Evolutionary conservation across 2,888 invertebrate species (phyloP).

Genomic region (Hypselothyrea guttata): DNA sequence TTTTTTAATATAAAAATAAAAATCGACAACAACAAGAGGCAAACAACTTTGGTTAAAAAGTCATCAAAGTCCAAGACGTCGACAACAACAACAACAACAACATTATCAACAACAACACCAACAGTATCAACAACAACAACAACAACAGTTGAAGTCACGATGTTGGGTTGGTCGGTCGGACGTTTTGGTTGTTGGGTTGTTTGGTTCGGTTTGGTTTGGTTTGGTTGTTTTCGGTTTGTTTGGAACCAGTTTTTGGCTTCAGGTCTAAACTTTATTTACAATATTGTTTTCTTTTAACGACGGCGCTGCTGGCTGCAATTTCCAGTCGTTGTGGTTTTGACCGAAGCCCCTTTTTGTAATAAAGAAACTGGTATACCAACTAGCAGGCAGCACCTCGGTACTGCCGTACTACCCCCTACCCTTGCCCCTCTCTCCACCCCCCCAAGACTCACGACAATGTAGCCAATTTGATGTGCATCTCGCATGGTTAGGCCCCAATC

Average conservation of each 20-base stretch:
- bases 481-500: constrained; percentile 3
- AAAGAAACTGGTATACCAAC: constrained; percentile 75
- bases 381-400: constrained; percentile 5
- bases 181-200: constrained; percentile 27
- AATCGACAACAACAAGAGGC: constrained; percentile 47
- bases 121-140: constrained; percentile 27
- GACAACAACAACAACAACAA: constrained; percentile 37
- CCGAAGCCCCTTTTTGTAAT: constrained; percentile 77
- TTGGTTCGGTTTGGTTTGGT: constrained; percentile 23
- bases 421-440: constrained; percentile 11
- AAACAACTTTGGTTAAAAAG: constrained; percentile 69
- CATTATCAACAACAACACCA: constrained; percentile 9
- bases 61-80: constrained; percentile 72
- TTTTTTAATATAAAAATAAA: constrained; percentile 23
- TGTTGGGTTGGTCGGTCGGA: constrained; percentile 60
- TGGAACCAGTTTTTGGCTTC: constrained; percentile 65
- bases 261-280: constrained; percentile 76
- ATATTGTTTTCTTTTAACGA: constrained; percentile 77
- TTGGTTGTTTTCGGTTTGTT: constrained; percentile 63
- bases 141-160: constrained; percentile 56
- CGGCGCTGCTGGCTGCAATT: constrained; percentile 43
- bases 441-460: constrained; percentile 67
- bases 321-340: constrained; percentile 60
- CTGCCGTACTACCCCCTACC: constrained; percentile 35
- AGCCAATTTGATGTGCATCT: constrained; percentile 76